Evolutionary conservation across 1,140 invertebrate species (phyloP).

Genomic region (Heliconius hewitsoni): DNA sequence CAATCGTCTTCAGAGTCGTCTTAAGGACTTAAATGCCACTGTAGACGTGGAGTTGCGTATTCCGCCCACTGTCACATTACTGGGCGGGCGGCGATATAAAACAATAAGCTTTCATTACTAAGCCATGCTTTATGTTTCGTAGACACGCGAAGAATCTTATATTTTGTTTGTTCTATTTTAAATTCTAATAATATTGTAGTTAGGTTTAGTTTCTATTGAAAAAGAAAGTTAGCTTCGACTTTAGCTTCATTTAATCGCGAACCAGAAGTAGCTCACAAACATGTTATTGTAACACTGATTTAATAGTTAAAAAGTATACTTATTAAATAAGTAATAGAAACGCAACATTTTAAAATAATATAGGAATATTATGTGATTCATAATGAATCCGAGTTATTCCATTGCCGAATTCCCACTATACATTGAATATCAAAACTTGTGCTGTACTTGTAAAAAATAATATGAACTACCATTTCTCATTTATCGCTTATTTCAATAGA

Average conservation of each 20-base stretch:
- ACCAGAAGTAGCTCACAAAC: slow-evolving; percentile 53
- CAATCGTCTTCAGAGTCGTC: neutral
- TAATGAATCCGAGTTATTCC: too few relatives aligned
- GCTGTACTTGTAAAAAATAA: too few relatives aligned
- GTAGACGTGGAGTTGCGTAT: slow-evolving; percentile 43
- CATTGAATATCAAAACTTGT: too few relatives aligned
- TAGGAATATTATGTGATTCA: too few relatives aligned
- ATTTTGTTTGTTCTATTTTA: slow-evolving; percentile 23
- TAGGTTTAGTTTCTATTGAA: neutral
- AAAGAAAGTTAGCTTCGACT: neutral
- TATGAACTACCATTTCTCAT: too few relatives aligned
- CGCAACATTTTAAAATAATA: too few relatives aligned
- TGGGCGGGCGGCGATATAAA: slow-evolving; percentile 74
- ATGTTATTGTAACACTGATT: slow-evolving; percentile 48
- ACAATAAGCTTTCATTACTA: slow-evolving; percentile 74
- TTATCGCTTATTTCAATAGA: too few relatives aligned
- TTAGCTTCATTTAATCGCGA: slow-evolving; percentile 41
- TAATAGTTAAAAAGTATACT: slow-evolving; percentile 34
- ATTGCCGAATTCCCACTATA: too few relatives aligned
- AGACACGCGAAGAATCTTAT: slow-evolving; percentile 56
- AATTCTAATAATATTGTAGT: slow-evolving; percentile 26
- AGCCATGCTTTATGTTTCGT: slow-evolving; percentile 65
- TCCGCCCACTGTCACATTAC: slow-evolving; percentile 69
- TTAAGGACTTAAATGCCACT: slow-evolving; percentile 5
- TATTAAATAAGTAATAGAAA: neutral